These are phyloP conservation scores for Pseudoips prasinana DNA, from an alignment of 2,888 invertebrate genomes.

Conservation along the genomic window DNA sequence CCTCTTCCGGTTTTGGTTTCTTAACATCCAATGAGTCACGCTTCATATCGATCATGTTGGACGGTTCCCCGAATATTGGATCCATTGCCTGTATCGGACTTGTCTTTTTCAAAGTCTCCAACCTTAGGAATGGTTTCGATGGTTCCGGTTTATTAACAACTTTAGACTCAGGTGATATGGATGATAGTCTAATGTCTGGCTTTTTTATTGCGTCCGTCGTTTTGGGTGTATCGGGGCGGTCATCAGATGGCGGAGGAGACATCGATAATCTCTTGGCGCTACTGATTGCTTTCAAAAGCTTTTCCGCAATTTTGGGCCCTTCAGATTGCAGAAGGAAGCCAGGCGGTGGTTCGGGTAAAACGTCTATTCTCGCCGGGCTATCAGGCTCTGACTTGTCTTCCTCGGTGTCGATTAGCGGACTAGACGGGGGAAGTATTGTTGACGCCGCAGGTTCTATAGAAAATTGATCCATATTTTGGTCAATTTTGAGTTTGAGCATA, in stretches of 20 bases:
- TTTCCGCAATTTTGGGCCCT: conserved; percentile 84
- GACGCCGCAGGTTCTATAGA: conserved; percentile 37
- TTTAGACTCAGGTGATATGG: conserved; percentile 45
- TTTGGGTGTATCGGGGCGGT: conserved; percentile 55
- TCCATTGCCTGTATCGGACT: conserved; percentile 49
- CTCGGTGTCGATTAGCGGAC: conserved; percentile 71
- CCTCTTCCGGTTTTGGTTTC: conserved; percentile 60
- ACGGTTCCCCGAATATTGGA: conserved; percentile 67
- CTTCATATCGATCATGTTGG: conserved; percentile 58
- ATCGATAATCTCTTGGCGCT: conserved; percentile 78
- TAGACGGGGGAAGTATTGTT: conserved; percentile 60
- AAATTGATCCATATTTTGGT: conserved; percentile 37
- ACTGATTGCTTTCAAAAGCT: conserved; percentile 82
- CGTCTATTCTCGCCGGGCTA: conserved; percentile 72
- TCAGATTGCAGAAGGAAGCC: conserved; percentile 73
- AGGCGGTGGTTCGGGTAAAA: conserved; percentile 74
- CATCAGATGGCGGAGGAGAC: conserved; percentile 68
- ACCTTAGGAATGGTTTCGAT: conserved; percentile 43
- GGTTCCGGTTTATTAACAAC: conserved; percentile 37
- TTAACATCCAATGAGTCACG: conserved; percentile 58
- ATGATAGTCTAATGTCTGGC: conserved; percentile 44
- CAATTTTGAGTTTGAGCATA: conserved; percentile 31
- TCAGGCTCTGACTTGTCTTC: conserved; percentile 78
- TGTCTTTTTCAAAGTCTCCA: conserved; percentile 51
- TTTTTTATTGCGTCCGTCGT: conserved; percentile 53